These are phyloP conservation scores for Lepidostoma basale DNA, from an alignment of 1,140 invertebrate species.

Conservation along the genomic window DNA sequence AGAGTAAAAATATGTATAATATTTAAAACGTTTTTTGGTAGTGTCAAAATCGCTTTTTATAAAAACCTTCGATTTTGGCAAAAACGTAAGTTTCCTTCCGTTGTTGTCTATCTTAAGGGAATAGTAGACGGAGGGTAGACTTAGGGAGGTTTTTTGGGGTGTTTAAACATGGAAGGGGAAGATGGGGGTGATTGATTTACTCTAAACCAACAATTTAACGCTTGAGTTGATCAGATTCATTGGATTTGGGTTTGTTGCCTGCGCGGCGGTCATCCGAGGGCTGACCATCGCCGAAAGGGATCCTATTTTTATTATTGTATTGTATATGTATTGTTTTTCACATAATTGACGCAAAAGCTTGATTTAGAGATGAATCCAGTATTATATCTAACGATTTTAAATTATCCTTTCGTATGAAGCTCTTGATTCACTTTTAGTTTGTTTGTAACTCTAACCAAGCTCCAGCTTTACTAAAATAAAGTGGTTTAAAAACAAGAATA, in stretches of 20 bases:
- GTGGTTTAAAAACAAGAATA: no score
- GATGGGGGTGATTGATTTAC: constrained; percentile 44
- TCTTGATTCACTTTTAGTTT: no score
- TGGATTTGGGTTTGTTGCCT: constrained; percentile 45
- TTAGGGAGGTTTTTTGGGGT: background rate
- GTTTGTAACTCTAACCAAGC: no score
- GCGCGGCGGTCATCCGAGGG: constrained; percentile 27
- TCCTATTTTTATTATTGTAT: constrained; percentile 7
- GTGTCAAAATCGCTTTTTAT: no score
- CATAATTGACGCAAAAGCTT: constrained; percentile 9
- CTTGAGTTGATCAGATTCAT: constrained; percentile 45
- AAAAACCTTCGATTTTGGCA: no score
- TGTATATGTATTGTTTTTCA: constrained; percentile 2
- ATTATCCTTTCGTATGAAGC: no score
- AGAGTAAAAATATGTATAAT: no score
- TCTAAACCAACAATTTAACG: constrained; percentile 47
- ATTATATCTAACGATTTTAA: no score
- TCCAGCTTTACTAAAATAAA: no score
- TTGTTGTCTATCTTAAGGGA: background rate
- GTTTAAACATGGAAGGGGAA: background rate
- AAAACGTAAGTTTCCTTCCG: background rate
- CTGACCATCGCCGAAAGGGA: constrained; percentile 6
- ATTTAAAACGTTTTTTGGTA: no score
- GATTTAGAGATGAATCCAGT: no score
- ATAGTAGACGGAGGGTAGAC: constrained; percentile 21